phyloP scores from a whole-genome alignment of 37 sponge, comb jelly and placozoan genomes.

The Oopsacas minuta region DNA sequence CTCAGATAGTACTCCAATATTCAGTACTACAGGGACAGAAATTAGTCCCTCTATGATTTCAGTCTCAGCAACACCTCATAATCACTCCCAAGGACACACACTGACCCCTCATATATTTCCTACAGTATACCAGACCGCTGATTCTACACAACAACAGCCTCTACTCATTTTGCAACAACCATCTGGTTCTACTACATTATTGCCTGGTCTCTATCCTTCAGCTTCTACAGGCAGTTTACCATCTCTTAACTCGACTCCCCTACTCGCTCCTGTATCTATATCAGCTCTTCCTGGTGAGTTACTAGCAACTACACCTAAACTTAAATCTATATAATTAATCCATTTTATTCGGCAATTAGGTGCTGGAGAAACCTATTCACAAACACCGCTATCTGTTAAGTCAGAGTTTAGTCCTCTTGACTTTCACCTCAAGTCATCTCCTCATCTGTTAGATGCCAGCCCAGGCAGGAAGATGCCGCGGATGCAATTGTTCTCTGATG shows the following conservation, averaged over 20 bases:
- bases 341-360: no score
- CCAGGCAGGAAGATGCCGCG: constrained; percentile 1
- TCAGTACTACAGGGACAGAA: background rate
- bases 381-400: background rate
- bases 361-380: background rate
- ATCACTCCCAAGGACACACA: background rate
- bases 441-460: background rate
- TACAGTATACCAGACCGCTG: constrained; percentile 3
- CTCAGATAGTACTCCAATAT: background rate
- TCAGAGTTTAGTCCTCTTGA: background rate
- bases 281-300: background rate
- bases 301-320: no score
- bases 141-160: background rate
- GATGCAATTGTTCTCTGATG: background rate
- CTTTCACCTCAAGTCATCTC: background rate
- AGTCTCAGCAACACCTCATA: background rate
- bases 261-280: background rate
- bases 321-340: no score
- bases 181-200: background rate
- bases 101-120: background rate
- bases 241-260: background rate
- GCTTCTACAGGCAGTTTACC: background rate
- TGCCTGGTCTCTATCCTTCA: background rate
- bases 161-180: background rate
- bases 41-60: background rate